These are phyloP conservation scores for Drosophila bocki DNA, from an alignment of 1,140 invertebrate genomes.

Conservation along the genomic window DNA sequence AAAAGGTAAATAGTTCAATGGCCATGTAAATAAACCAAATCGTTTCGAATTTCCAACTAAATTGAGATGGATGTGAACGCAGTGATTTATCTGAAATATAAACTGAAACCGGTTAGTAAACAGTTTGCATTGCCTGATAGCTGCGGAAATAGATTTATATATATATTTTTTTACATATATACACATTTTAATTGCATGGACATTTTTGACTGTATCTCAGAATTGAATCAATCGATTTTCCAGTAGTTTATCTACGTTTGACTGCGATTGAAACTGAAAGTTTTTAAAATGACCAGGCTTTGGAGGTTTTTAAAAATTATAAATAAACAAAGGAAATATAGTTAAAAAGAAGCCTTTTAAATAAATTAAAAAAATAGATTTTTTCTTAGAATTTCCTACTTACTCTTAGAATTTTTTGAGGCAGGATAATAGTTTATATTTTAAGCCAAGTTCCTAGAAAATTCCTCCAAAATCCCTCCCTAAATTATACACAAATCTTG, in stretches of 20 bases:
- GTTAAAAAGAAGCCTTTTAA: not conserved
- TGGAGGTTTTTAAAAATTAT: not conserved
- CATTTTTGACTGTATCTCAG: not conserved
- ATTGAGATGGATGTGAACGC: constrained; percentile 12
- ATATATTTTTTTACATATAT: not conserved
- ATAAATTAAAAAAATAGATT: not conserved
- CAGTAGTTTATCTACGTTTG: constrained; percentile 7
- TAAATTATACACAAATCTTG: not conserved
- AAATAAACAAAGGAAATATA: not conserved
- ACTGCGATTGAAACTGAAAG: not conserved
- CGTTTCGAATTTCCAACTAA: constrained; percentile 1
- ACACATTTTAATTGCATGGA: not conserved
- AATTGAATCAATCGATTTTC: not conserved
- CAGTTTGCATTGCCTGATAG: not conserved
- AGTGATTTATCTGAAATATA: constrained; percentile 21
- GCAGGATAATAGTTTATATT: not conserved
- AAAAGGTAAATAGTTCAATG: constrained; percentile 12
- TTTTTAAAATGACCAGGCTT: not conserved
- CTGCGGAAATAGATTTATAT: not conserved
- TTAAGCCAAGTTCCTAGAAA: no score
- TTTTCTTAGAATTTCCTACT: no score
- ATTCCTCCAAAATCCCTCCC: not conserved
- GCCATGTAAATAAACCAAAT: constrained; percentile 9
- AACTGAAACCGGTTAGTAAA: constrained; percentile 11
- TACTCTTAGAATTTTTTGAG: not conserved